phyloP scores from a whole-genome alignment of 2,113 vertebrate species.

The Albula goreensis region DNA sequence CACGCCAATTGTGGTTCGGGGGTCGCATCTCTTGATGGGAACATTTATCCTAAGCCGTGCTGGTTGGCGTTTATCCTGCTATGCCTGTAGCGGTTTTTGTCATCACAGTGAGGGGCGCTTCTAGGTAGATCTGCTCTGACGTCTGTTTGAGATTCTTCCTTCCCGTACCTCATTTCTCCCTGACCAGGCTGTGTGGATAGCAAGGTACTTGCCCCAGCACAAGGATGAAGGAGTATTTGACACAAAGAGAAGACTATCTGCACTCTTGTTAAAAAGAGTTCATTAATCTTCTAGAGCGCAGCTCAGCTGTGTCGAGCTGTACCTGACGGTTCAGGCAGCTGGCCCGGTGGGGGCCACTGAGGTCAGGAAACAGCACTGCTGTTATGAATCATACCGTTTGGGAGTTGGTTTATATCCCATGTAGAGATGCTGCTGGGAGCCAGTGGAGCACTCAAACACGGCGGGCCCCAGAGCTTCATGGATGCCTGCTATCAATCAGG shows the following conservation, averaged over 20 bases:
- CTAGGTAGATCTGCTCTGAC: constrained; percentile 45
- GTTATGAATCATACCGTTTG: constrained; percentile 67
- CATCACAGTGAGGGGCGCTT: constrained; percentile 38
- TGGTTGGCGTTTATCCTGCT: constrained; percentile 47
- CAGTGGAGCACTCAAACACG: background rate
- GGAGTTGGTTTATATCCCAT: constrained; percentile 30
- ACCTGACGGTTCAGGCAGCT: constrained; percentile 61
- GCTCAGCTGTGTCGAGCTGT: constrained; percentile 63
- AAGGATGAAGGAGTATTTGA: background rate
- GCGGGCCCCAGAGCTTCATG: background rate
- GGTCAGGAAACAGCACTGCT: constrained; percentile 52
- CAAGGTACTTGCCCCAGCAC: too few relatives aligned
- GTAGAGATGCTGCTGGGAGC: background rate
- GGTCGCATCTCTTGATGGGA: constrained; percentile 58
- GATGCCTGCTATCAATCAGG: constrained; percentile 65
- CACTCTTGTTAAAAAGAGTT: constrained; percentile 36
- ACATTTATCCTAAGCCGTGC: constrained; percentile 52
- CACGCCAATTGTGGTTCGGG: constrained; percentile 49
- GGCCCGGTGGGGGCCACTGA: constrained; percentile 25
- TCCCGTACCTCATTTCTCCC: background rate
- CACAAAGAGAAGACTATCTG: constrained; percentile 20
- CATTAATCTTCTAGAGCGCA: constrained; percentile 58
- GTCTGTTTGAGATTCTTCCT: constrained; percentile 20
- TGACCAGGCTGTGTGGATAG: background rate
- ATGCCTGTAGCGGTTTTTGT: constrained; percentile 60